Conservation (phyloP, 2,113 vertebrate genomes). For the Eurypyga helias region DNA sequence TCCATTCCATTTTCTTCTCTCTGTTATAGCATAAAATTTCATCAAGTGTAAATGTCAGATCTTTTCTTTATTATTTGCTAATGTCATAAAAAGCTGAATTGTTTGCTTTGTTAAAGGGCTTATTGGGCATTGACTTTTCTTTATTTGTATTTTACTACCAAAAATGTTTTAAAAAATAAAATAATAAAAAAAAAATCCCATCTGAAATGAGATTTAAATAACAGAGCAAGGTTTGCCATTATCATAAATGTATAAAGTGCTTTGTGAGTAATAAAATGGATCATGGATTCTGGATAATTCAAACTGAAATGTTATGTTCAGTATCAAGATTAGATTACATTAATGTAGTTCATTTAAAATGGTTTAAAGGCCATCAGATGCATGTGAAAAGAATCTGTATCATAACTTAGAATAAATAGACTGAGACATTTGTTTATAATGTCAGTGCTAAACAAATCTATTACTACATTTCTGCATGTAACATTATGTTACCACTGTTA, state of each 20-base stretch:
- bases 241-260: constrained; percentile 85
- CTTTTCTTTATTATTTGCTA: constrained; percentile 86
- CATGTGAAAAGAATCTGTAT: constrained; percentile 83
- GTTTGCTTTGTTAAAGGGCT: constrained; percentile 86
- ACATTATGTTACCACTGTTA: constrained; percentile 78
- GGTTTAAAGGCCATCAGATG: constrained; percentile 85
- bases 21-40: constrained; percentile 84
- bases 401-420: constrained; percentile 88
- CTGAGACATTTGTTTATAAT: constrained; percentile 87
- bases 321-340: constrained; percentile 86
- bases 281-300: constrained; percentile 87
- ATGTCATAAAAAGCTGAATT: constrained; percentile 84
- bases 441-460: constrained; percentile 84
- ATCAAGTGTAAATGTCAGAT: constrained; percentile 88
- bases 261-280: constrained; percentile 87
- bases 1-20: constrained; percentile 80
- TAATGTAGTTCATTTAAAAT: constrained; percentile 87
- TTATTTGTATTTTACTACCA: constrained; percentile 84
- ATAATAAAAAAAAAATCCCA: constrained; percentile 76
- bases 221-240: constrained; percentile 82
- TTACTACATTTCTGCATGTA: constrained; percentile 80
- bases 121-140: constrained; percentile 79
- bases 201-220: constrained; percentile 85
- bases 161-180: constrained; percentile 79
- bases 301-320: constrained; percentile 87